A percentile compares a stretch with the other conserved stretches of the same genome.
Evolutionary conservation across 2,888 invertebrate species (phyloP).

Genomic region (Andrena dorsata): DNA sequence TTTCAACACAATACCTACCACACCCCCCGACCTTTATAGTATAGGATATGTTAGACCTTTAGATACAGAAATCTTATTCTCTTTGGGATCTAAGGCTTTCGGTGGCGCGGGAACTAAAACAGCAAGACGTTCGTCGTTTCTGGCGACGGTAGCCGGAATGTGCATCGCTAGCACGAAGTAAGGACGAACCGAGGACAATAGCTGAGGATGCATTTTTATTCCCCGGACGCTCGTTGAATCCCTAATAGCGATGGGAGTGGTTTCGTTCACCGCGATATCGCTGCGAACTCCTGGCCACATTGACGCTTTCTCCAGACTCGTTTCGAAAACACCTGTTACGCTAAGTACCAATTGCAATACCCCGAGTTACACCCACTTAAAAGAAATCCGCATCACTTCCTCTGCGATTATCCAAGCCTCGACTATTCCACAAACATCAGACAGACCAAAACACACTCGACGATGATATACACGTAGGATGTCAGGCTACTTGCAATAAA

Average conservation of each 20-base stretch:
- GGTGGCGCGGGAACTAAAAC: conserved; percentile 21
- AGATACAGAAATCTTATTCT: background rate
- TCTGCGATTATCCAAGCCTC: background rate
- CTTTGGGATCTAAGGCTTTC: background rate
- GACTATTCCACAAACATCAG: background rate
- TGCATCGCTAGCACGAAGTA: conserved; percentile 70
- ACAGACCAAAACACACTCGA: no score
- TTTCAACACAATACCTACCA: no score
- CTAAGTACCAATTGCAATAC: background rate
- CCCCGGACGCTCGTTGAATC: conserved; percentile 73
- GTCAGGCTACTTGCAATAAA: background rate
- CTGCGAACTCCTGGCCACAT: conserved; percentile 17
- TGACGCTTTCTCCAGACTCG: conserved; percentile 31
- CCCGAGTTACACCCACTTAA: background rate
- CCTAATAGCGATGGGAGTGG: conserved; percentile 77
- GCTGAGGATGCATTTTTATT: conserved; percentile 79
- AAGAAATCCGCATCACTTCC: background rate
- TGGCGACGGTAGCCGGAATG: conserved; percentile 62
- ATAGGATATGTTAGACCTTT: no score
- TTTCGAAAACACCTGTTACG: conserved; percentile 47
- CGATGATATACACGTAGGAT: background rate
- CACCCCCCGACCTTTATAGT: no score
- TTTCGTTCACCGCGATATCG: conserved; percentile 54
- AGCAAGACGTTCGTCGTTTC: conserved; percentile 2
- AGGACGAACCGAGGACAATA: conserved; percentile 74